These are phyloP conservation scores for Atlantisia rogersi DNA, from an alignment of 2,113 vertebrate species.

Conservation along the genomic window DNA sequence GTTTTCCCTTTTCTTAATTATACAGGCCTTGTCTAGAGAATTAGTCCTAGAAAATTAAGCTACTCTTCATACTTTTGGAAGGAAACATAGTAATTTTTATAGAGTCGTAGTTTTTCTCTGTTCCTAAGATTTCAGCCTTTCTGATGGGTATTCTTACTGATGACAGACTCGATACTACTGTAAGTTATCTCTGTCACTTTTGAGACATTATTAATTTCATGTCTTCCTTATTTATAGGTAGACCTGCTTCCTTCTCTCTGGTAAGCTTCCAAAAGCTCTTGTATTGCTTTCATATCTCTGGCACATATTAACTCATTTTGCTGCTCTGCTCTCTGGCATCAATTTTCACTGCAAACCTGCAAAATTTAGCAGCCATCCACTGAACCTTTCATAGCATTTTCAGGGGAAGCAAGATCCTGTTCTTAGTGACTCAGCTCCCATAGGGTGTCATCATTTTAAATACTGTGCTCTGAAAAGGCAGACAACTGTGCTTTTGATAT, in stretches of 20 bases:
- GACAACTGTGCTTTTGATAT: neutral
- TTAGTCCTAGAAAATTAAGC: neutral
- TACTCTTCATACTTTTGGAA: neutral
- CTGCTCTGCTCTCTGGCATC: neutral
- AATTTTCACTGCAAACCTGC: neutral
- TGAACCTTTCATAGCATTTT: neutral
- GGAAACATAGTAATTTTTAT: neutral
- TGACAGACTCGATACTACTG: constrained; percentile 33
- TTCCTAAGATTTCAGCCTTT: constrained; percentile 8
- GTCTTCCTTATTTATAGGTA: constrained; percentile 35
- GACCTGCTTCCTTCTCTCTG: constrained; percentile 24
- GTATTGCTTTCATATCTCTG: constrained; percentile 20
- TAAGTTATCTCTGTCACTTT: constrained; percentile 38
- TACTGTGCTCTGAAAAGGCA: neutral
- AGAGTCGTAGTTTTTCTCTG: neutral
- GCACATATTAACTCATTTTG: constrained; percentile 43
- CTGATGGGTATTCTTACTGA: constrained; percentile 43
- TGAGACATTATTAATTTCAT: constrained; percentile 43
- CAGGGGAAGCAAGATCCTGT: neutral
- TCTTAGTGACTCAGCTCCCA: neutral
- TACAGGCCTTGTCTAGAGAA: neutral
- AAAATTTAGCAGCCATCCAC: neutral
- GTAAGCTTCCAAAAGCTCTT: constrained; percentile 24
- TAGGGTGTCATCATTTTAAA: neutral
- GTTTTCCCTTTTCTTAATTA: neutral